Evolutionary conservation across 2,888 invertebrate genomes (phyloP).

Genomic region (Thymelicus sylvestris): DNA sequence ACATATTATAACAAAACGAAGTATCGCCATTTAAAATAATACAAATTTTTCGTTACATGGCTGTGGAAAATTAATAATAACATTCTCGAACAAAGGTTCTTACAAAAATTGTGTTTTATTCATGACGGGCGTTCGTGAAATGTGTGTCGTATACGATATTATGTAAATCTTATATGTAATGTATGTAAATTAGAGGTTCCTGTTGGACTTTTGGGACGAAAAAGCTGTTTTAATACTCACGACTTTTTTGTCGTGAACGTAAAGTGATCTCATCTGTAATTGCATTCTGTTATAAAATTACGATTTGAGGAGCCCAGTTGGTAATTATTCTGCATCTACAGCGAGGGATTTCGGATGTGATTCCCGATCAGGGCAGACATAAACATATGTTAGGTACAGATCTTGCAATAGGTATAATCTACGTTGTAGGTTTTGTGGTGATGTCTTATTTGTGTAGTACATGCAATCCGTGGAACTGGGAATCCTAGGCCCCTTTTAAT

Average conservation of each 20-base stretch:
- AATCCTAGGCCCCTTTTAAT: too few relatives aligned
- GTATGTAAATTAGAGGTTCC: conserved; percentile 51
- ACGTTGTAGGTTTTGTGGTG: too few relatives aligned
- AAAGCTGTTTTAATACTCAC: conserved; percentile 37
- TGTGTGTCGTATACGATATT: conserved; percentile 51
- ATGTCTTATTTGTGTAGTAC: too few relatives aligned
- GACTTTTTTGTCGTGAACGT: conserved; percentile 22
- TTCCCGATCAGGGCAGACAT: too few relatives aligned
- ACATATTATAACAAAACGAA: neutral
- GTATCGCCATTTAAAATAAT: conserved; percentile 10
- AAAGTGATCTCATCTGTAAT: neutral
- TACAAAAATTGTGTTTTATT: conserved; percentile 51
- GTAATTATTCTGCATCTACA: too few relatives aligned
- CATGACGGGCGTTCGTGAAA: conserved; percentile 47
- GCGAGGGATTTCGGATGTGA: too few relatives aligned
- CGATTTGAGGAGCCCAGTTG: too few relatives aligned
- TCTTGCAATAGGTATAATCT: too few relatives aligned
- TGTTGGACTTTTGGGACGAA: conserved; percentile 44
- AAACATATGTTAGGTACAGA: too few relatives aligned
- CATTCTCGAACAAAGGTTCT: conserved; percentile 48
- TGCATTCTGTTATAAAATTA: too few relatives aligned
- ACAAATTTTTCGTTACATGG: conserved; percentile 23
- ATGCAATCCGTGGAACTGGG: too few relatives aligned
- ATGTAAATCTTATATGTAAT: conserved; percentile 52
- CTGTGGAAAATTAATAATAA: conserved; percentile 50